Evolutionary conservation across 2,113 vertebrate genomes (phyloP), one percentile per base, ranked within the genome.

Genomic region (Kryptolebias marmoratus): DNA sequence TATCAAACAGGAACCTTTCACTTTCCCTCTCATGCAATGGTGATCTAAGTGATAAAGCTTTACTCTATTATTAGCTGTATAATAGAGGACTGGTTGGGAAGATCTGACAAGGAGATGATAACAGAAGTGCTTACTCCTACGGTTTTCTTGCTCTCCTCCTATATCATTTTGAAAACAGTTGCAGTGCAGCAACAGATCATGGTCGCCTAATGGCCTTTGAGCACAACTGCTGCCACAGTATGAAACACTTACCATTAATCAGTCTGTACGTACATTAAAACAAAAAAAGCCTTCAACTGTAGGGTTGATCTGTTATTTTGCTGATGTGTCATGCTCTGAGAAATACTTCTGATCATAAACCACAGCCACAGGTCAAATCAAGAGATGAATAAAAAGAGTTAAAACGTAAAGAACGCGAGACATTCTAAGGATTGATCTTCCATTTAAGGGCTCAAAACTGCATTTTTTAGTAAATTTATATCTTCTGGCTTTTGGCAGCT

Each of bases 41-140:
- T 32, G 83, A 89, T 84, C 71, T 27, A 16, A 87, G 71, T 10
- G 69, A 87, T 87, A 84, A 85, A 80, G 72, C 68, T 81, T 50
- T 72, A 66, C 76, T 87, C 86, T 91, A 87, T 87, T 88, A 86
- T 87, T 89, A 87, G 87, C 78, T 55, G 70, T 70, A 80, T 87
- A 91, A 89, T 82, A 75, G 74, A 88, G 76, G 85, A 75, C 75
- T 73, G 79, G 71, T 67, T 87, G 82, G 64, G 75, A 72, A 75
- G 71, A 84, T 88, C 83, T 88, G 87, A 90, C 86, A 89, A 84
- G 83, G 77, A 87, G 84, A 89, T 82, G 88, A 89, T 88, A 90
- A 85, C 76, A 75, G 83, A 89, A 90, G 81, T 84, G 87, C 91
- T 89, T 85, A 88, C 80, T 85, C 87, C 82, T 80, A 78, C 58